Evolutionary conservation across 2,888 invertebrate genomes (phyloP).

Genomic region (Hypselothyrea guttata): DNA sequence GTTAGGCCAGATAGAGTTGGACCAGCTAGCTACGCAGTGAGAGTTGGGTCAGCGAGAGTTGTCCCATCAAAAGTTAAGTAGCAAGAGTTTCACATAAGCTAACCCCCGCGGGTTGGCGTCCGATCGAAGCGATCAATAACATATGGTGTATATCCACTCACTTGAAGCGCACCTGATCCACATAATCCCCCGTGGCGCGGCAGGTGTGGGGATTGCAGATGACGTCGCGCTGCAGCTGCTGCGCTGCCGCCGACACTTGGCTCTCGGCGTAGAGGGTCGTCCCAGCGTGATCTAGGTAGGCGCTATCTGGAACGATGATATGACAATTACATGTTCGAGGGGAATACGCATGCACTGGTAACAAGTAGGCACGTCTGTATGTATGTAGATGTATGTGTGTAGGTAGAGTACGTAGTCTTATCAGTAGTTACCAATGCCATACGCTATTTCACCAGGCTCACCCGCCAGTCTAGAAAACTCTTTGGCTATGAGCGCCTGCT

Average conservation of each 20-base stretch:
- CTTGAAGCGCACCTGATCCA: slow-evolving; percentile 92
- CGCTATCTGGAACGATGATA: slow-evolving; percentile 83
- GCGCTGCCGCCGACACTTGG: slow-evolving; percentile 86
- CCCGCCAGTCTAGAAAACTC: slow-evolving; percentile 72
- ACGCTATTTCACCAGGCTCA: slow-evolving; percentile 26
- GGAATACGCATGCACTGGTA: too few relatives aligned
- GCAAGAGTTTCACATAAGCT: not conserved
- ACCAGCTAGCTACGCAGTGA: too few relatives aligned
- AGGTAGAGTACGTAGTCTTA: slow-evolving; percentile 4
- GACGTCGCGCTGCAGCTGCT: slow-evolving; percentile 87
- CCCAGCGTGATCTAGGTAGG: slow-evolving; percentile 95
- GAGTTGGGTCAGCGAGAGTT: too few relatives aligned
- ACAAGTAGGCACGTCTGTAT: too few relatives aligned
- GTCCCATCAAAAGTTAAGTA: too few relatives aligned
- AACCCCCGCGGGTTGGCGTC: too few relatives aligned
- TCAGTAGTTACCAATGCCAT: slow-evolving; percentile 2
- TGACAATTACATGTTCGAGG: too few relatives aligned
- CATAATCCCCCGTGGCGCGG: slow-evolving; percentile 89
- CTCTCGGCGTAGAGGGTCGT: slow-evolving; percentile 90
- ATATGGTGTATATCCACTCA: too few relatives aligned
- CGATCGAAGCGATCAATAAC: too few relatives aligned
- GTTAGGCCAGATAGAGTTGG: too few relatives aligned
- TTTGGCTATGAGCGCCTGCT: slow-evolving; percentile 55
- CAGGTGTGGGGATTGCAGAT: slow-evolving; percentile 97
- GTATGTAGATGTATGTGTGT: not conserved